These are phyloP conservation scores for Esperia sulphurella DNA, from an alignment of 2,888 invertebrate species.

Conservation along the genomic window DNA sequence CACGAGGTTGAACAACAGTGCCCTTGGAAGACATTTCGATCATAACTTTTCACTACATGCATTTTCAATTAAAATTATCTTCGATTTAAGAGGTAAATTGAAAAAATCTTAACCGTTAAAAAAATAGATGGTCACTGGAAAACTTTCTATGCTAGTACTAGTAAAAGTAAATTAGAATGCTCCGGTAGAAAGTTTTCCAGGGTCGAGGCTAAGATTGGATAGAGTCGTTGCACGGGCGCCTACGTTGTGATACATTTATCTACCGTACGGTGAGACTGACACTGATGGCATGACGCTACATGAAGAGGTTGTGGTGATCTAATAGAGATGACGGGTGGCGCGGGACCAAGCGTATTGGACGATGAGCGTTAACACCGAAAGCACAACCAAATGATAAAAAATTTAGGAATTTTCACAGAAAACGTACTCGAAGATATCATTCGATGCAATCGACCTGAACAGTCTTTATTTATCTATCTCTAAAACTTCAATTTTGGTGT, in stretches of 20 bases:
- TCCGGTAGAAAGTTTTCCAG: slow-evolving; percentile 73
- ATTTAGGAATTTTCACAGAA: slow-evolving; percentile 48
- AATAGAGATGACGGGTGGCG: slow-evolving; percentile 53
- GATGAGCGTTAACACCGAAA: slow-evolving; percentile 73
- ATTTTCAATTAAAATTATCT: slow-evolving; percentile 24
- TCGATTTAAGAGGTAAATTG: slow-evolving; percentile 39
- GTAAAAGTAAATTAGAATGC: slow-evolving; percentile 43
- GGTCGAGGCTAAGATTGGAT: slow-evolving; percentile 39
- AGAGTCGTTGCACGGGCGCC: slow-evolving; percentile 68
- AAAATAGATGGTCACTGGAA: slow-evolving; percentile 53
- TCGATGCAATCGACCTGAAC: slow-evolving; percentile 71
- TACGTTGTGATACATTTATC: slow-evolving; percentile 79
- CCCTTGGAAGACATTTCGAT: slow-evolving; percentile 69
- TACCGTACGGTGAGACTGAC: slow-evolving; percentile 62
- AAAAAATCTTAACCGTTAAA: slow-evolving; percentile 42
- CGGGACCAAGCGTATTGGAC: slow-evolving; percentile 63
- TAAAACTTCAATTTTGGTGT: slow-evolving; percentile 60
- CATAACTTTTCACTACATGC: slow-evolving; percentile 28
- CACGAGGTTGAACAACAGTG: slow-evolving; percentile 46
- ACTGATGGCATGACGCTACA: slow-evolving; percentile 64
- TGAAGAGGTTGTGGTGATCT: slow-evolving; percentile 68
- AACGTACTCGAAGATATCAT: slow-evolving; percentile 58
- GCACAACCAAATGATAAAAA: slow-evolving; percentile 62
- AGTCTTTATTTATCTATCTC: slow-evolving; percentile 70
- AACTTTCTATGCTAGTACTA: slow-evolving; percentile 66